Percentiles rank a stretch among this genome's conserved stretches.
These are phyloP conservation scores for Phaonia tiefii DNA, from an alignment of 2,888 invertebrate species.

Conservation along the genomic window DNA sequence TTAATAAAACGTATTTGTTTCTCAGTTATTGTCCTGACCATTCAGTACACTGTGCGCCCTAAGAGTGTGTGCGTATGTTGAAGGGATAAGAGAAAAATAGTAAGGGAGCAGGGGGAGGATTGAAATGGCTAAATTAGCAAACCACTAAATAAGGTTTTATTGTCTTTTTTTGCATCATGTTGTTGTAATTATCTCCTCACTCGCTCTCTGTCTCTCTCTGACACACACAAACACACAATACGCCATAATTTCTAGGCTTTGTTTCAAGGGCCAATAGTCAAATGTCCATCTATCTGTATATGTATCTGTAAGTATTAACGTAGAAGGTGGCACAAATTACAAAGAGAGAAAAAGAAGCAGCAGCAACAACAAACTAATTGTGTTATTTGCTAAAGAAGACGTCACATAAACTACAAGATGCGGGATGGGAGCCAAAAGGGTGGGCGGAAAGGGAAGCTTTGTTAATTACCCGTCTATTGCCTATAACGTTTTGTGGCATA, in stretches of 20 bases:
- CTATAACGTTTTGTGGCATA: slow-evolving; percentile 61
- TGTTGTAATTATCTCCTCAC: slow-evolving; percentile 14
- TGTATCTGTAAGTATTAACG: slow-evolving; percentile 10
- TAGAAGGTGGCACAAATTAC: slow-evolving; percentile 34
- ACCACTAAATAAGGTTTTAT: slow-evolving; percentile 63
- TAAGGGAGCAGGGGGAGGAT: slow-evolving; percentile 16
- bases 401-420: slow-evolving; percentile 20
- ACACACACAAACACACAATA: background rate
- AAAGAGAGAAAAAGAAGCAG: background rate
- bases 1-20: too few species aligned
- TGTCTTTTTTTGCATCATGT: slow-evolving; percentile 63
- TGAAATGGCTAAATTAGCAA: slow-evolving; percentile 62
- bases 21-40: too few species aligned
- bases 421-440: slow-evolving; percentile 23
- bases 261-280: background rate
- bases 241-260: too few species aligned
- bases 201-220: background rate
- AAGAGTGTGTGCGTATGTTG: background rate
- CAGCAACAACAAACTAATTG: slow-evolving; percentile 55
- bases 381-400: slow-evolving; percentile 54
- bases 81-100: background rate
- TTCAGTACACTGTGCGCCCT: too few species aligned
- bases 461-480: slow-evolving; percentile 64
- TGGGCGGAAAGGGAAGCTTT: slow-evolving; percentile 40
- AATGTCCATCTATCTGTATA: background rate